A percentile compares a stretch with the other conserved stretches of the same genome.
Conservation (phyloP, 1,140 invertebrate species). For the Orius laevigatus region DNA sequence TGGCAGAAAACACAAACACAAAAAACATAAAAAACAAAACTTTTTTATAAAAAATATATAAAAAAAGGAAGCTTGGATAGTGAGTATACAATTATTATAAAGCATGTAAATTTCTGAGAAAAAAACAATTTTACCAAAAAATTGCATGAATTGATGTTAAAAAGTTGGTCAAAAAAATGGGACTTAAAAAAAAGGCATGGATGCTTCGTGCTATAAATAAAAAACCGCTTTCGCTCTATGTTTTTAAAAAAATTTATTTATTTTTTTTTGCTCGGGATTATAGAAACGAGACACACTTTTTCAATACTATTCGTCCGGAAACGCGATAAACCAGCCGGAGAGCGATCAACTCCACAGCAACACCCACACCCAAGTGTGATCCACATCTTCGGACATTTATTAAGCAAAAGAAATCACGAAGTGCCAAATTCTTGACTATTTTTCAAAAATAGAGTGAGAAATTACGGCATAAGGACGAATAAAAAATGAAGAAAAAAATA, state of each 20-base stretch:
- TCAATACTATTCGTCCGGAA: constrained; percentile 63
- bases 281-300: constrained; percentile 25
- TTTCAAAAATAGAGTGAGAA: too few species aligned
- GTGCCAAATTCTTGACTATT: constrained; percentile 4
- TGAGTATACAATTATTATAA: constrained; percentile 7
- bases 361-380: constrained; percentile 59
- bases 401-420: constrained; percentile 8
- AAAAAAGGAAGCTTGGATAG: constrained; percentile 4
- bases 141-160: not conserved
- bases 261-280: constrained; percentile 5
- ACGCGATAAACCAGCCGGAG: constrained; percentile 47
- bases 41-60: too few species aligned
- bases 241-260: constrained; percentile 1
- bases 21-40: not conserved
- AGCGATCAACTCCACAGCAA: constrained; percentile 57
- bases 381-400: constrained; percentile 1
- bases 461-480: too few species aligned
- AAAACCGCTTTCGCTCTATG: not conserved
- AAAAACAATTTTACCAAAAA: not conserved
- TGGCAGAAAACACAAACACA: constrained; percentile 8
- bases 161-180: not conserved
- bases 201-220: not conserved
- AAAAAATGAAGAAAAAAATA: too few species aligned
- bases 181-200: not conserved
- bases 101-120: not conserved